phyloP scores from a whole-genome alignment of 2,797 vertebrate species.

The Spinus pinus region DNA sequence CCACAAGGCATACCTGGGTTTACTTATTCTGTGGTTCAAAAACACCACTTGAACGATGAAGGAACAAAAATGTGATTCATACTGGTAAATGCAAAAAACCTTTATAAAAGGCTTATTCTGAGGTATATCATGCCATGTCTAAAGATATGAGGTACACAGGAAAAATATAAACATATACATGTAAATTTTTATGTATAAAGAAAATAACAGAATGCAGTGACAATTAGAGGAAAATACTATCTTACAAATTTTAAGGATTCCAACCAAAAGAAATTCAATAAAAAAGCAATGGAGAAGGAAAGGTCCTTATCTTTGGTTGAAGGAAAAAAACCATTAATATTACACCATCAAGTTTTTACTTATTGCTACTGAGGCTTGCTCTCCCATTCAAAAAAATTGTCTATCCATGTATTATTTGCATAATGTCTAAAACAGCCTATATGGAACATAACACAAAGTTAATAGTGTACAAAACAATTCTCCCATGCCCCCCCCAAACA shows the following conservation, averaged over 20 bases:
- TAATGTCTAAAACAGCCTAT: not conserved
- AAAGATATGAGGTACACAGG: not conserved
- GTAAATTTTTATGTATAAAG: not conserved
- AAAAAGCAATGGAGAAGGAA: not conserved
- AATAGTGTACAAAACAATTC: not conserved
- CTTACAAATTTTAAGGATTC: not conserved
- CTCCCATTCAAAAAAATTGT: not conserved
- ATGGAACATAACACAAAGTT: not conserved
- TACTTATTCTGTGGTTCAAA: not conserved
- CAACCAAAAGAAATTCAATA: not conserved
- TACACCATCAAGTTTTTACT: not conserved
- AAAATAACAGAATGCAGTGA: not conserved
- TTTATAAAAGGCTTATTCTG: conserved; percentile 1
- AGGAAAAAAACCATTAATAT: not conserved
- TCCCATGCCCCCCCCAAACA: not conserved
- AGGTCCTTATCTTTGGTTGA: not conserved
- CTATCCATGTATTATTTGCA: not conserved
- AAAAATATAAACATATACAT: not conserved
- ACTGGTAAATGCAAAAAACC: not conserved
- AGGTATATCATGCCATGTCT: not conserved
- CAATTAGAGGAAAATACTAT: not conserved
- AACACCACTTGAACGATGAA: not conserved
- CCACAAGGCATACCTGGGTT: not conserved
- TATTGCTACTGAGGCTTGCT: not conserved
- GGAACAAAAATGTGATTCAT: not conserved